Conservation (phyloP, 2,797 vertebrate genomes). For the Echeneis naucrates region DNA sequence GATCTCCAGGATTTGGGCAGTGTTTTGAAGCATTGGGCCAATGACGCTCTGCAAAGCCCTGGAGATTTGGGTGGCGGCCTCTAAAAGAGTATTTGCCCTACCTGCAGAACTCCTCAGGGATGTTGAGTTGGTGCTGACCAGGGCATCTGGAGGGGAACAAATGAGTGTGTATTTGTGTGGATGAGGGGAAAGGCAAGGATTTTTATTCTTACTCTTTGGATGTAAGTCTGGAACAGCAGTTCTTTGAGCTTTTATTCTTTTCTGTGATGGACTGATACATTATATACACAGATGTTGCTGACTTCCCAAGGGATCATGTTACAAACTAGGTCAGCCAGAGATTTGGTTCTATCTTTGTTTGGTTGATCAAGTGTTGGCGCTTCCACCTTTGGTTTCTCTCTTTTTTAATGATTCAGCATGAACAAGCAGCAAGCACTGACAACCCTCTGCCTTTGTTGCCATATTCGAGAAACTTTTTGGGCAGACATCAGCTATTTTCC, state of each 20-base stretch:
- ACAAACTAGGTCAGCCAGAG: no score
- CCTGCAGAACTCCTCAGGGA: conserved; percentile 63
- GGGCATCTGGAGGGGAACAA: conserved; percentile 25
- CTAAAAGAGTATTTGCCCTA: conserved; percentile 64
- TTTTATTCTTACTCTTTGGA: conserved; percentile 6
- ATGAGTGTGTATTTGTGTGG: conserved; percentile 10
- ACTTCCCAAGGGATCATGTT: no score
- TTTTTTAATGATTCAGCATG: no score
- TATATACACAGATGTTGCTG: no score
- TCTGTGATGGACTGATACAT: neutral
- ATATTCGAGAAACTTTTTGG: neutral
- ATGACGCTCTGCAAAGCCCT: conserved; percentile 71
- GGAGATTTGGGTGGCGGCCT: conserved; percentile 68
- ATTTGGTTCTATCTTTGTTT: no score
- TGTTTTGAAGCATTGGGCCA: conserved; percentile 73
- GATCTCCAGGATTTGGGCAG: conserved; percentile 74
- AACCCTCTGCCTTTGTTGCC: no score
- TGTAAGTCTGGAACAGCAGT: conserved; percentile 26
- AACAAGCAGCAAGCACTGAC: no score
- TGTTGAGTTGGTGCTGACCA: conserved; percentile 56
- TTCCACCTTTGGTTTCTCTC: no score
- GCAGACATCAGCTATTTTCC: neutral
- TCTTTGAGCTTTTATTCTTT: conserved; percentile 37
- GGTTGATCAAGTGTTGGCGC: neutral
- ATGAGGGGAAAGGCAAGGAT: neutral